Conservation (phyloP, 2,113 vertebrate genomes). For the Larimichthys crocea region DNA sequence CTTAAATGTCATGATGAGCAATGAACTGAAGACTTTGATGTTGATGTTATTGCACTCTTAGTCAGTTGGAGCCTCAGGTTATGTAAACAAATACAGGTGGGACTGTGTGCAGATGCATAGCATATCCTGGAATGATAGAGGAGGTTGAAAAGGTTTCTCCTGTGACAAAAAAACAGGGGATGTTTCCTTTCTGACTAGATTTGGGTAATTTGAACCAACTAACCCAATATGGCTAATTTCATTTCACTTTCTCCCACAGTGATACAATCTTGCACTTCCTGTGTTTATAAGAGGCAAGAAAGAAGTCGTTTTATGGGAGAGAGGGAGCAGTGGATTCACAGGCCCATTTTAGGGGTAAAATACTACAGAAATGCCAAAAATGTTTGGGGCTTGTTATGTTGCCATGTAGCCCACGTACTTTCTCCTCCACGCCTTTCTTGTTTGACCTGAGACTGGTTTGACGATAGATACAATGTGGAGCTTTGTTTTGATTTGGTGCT, state of each 20-base stretch:
- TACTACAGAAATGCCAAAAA: conserved; percentile 68
- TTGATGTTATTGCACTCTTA: conserved; percentile 4
- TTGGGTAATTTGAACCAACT: conserved; percentile 69
- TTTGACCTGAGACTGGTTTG: conserved; percentile 70
- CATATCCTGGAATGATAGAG: not conserved
- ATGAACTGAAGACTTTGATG: not conserved
- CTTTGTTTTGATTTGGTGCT: conserved; percentile 76
- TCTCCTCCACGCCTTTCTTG: conserved; percentile 70
- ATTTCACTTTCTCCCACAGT: conserved; percentile 79
- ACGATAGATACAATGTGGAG: conserved; percentile 77
- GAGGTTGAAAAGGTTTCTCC: not conserved
- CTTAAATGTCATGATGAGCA: not conserved
- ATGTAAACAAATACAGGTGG: conserved; percentile 58
- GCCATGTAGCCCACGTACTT: conserved; percentile 57
- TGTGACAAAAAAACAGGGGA: conserved; percentile 29
- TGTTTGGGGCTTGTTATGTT: conserved; percentile 57
- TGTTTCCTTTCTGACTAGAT: conserved; percentile 60
- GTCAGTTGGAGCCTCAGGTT: conserved; percentile 51
- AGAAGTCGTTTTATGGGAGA: conserved; percentile 21
- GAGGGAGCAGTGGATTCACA: conserved; percentile 5
- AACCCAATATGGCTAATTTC: conserved; percentile 80
- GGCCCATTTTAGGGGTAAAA: conserved; percentile 50
- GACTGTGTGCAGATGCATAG: conserved; percentile 25
- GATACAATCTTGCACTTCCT: conserved; percentile 75
- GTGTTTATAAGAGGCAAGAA: conserved; percentile 70